phyloP scores from a whole-genome alignment of 1,140 invertebrate species.

The Drosophila serrata region DNA sequence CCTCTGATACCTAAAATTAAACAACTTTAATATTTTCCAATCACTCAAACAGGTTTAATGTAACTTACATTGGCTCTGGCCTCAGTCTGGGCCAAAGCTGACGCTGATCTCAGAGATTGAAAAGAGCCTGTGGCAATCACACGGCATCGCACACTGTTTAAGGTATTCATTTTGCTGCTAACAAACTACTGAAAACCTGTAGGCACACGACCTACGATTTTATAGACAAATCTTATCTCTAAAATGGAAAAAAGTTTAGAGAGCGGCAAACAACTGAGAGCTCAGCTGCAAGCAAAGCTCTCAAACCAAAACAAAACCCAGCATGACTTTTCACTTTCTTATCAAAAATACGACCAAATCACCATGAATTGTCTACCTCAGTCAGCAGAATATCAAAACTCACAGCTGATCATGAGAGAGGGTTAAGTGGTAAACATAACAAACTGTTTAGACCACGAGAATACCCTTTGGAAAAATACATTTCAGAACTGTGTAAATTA shows the following conservation, averaged over 20 bases:
- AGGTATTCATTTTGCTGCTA: constrained; percentile 22
- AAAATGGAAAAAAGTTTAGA: not conserved
- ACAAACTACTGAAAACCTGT: constrained; percentile 20
- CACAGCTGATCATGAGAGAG: constrained; percentile 1
- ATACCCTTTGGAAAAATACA: not conserved
- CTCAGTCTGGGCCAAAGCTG: constrained; percentile 11
- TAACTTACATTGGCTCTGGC: constrained; percentile 8
- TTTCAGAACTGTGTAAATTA: not conserved
- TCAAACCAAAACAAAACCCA: constrained; percentile 31
- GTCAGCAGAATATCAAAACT: constrained; percentile 4
- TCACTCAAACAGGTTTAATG: not conserved
- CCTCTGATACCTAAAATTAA: constrained; percentile 4
- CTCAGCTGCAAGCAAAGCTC: not conserved
- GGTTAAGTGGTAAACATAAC: not conserved
- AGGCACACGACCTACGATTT: not conserved
- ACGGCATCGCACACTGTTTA: constrained; percentile 7
- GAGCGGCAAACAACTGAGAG: not conserved
- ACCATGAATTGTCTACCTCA: constrained; percentile 1
- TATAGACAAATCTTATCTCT: constrained; percentile 36
- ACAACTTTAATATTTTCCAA: not conserved
- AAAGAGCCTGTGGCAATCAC: not conserved
- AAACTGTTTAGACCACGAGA: not conserved
- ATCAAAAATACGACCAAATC: constrained; percentile 4
- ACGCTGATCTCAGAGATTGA: constrained; percentile 14
- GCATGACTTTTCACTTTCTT: constrained; percentile 25